phyloP scores from a whole-genome alignment of 2,113 vertebrate genomes.

The Catharus fuscescens region DNA sequence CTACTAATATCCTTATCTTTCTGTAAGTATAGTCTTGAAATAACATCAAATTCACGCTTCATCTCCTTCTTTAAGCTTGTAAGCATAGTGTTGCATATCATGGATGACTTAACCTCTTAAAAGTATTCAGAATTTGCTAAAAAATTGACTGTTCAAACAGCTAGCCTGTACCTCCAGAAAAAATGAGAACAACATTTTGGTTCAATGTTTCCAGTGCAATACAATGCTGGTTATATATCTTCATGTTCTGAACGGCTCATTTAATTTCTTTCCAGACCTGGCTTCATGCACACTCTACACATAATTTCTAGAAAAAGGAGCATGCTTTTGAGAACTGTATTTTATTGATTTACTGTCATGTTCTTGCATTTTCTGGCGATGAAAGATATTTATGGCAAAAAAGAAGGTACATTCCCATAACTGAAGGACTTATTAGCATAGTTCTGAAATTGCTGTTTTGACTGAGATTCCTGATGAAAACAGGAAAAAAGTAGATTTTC shows the following conservation, averaged over 20 bases:
- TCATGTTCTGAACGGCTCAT: background rate
- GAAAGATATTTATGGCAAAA: background rate
- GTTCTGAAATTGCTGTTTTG: background rate
- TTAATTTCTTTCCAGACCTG: constrained; percentile 12
- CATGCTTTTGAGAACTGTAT: background rate
- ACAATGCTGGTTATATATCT: constrained; percentile 2
- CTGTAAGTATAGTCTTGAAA: background rate
- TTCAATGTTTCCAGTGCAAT: background rate
- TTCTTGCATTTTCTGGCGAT: background rate
- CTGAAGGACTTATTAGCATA: background rate
- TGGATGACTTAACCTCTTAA: background rate
- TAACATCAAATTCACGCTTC: background rate
- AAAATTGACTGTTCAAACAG: background rate
- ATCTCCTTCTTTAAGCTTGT: background rate
- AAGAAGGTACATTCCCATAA: background rate
- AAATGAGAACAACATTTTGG: background rate
- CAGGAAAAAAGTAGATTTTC: background rate
- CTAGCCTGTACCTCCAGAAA: background rate
- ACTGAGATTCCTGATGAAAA: background rate
- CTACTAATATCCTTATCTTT: background rate
- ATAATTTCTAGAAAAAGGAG: background rate
- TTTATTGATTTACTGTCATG: constrained; percentile 2
- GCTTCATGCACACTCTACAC: background rate
- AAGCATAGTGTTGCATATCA: background rate
- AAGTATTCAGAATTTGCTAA: background rate